Percentiles rank a stretch among this genome's conserved stretches.
phyloP scores from a whole-genome alignment of 2,797 vertebrate species.

The Hippoglossus hippoglossus region DNA sequence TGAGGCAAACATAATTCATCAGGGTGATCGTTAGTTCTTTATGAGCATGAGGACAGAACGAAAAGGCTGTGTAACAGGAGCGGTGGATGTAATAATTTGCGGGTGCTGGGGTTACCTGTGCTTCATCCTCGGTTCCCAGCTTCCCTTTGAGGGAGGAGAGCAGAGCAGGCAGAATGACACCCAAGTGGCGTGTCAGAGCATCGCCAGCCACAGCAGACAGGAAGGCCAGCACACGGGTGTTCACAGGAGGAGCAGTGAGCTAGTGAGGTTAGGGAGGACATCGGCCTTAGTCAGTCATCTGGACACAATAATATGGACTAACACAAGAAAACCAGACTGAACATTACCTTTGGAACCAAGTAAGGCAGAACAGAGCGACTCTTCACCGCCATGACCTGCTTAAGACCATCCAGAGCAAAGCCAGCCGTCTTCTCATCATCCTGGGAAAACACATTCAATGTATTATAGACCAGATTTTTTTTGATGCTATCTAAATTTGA shows the following conservation, averaged over 20 bases:
- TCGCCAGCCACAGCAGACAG: conserved; percentile 96
- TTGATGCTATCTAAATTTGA: not conserved
- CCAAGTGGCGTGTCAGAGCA: conserved; percentile 94
- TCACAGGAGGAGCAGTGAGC: conserved; percentile 94
- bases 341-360: conserved; percentile 93
- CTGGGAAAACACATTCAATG: conserved; percentile 69
- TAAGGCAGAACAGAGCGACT: conserved; percentile 98
- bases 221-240: conserved; percentile 96
- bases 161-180: conserved; percentile 95
- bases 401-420: conserved; percentile 96
- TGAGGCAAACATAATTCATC: conserved; percentile 22
- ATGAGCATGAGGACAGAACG: not conserved
- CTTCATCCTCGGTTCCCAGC: conserved; percentile 90
- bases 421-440: conserved; percentile 90
- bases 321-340: not conserved
- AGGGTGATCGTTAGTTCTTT: not conserved
- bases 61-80: not conserved
- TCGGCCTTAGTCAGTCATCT: not conserved
- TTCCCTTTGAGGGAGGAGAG: conserved; percentile 94
- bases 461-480: not conserved
- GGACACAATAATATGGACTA: not conserved
- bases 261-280: conserved; percentile 54
- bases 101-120: conserved; percentile 81
- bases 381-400: conserved; percentile 99
- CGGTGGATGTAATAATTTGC: not conserved